Conservation (phyloP, 2,113 vertebrate species). For the Anoplopoma fimbria region DNA sequence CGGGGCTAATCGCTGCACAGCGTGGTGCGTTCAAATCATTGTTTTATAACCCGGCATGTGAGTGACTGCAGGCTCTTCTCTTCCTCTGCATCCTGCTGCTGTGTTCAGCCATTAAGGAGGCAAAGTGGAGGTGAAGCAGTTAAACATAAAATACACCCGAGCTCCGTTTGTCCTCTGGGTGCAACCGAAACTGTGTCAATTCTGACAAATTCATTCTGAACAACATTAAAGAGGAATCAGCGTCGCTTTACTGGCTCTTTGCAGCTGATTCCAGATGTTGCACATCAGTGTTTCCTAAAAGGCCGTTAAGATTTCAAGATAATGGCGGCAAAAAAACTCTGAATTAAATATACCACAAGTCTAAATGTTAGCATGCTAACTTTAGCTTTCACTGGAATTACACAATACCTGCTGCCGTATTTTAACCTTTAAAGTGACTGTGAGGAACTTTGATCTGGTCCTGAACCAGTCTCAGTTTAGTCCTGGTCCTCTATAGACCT, state of each 20-base stretch:
- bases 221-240: background rate
- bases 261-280: background rate
- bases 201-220: background rate
- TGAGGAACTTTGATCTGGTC: no score
- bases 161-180: background rate
- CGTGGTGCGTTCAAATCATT: background rate
- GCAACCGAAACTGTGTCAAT: background rate
- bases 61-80: constrained; percentile 2
- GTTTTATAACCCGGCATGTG: background rate
- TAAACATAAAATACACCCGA: constrained; percentile 9
- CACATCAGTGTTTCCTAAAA: background rate
- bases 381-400: no score
- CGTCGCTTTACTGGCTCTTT: background rate
- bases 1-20: constrained; percentile 10
- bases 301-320: no score
- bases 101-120: constrained; percentile 13
- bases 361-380: no score
- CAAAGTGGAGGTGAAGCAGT: constrained; percentile 12
- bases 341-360: no score
- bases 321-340: no score
- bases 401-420: no score
- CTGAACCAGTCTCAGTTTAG: no score
- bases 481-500: no score
- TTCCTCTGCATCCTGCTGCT: constrained; percentile 6
- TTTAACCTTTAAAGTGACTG: no score